Percentiles rank a stretch among this genome's conserved stretches.
These are phyloP conservation scores for Orchesella cincta DNA, from an alignment of 1,140 invertebrate genomes.

Conservation along the genomic window DNA sequence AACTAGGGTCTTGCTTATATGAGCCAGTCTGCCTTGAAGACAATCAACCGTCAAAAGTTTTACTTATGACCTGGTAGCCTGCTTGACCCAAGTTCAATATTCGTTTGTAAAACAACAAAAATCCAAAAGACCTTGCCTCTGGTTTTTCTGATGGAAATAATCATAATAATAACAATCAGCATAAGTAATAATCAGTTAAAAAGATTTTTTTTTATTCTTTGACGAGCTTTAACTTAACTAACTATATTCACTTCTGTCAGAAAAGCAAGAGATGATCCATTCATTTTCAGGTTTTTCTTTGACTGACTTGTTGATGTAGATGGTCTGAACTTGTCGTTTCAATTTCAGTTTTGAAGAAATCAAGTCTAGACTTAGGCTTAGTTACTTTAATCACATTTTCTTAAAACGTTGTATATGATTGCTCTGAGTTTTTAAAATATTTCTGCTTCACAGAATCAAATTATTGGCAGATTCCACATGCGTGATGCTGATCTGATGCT, in stretches of 20 bases:
- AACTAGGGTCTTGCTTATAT: too few relatives aligned
- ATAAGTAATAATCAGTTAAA: slow-evolving; percentile 6
- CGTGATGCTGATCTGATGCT: too few relatives aligned
- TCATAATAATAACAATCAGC: neutral
- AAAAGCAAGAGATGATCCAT: neutral
- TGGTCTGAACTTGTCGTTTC: neutral
- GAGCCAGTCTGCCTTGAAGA: too few relatives aligned
- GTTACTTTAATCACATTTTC: too few relatives aligned
- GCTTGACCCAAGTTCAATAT: slow-evolving; percentile 30
- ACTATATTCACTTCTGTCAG: neutral
- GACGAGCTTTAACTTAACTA: neutral
- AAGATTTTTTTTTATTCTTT: neutral
- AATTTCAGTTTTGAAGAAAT: slow-evolving; percentile 10
- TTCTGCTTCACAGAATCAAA: too few relatives aligned
- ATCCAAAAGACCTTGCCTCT: neutral
- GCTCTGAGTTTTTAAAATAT: too few relatives aligned
- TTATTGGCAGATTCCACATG: too few relatives aligned
- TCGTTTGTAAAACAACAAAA: too few relatives aligned
- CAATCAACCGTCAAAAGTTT: too few relatives aligned
- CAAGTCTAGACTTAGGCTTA: slow-evolving; percentile 18
- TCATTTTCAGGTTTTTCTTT: slow-evolving; percentile 23
- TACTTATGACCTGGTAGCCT: slow-evolving; percentile 44
- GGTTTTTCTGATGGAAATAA: slow-evolving; percentile 10
- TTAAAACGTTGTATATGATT: neutral
- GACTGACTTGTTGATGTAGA: neutral